Conservation (phyloP, 2,888 invertebrate species). For the Dromius quadrimaculatus region DNA sequence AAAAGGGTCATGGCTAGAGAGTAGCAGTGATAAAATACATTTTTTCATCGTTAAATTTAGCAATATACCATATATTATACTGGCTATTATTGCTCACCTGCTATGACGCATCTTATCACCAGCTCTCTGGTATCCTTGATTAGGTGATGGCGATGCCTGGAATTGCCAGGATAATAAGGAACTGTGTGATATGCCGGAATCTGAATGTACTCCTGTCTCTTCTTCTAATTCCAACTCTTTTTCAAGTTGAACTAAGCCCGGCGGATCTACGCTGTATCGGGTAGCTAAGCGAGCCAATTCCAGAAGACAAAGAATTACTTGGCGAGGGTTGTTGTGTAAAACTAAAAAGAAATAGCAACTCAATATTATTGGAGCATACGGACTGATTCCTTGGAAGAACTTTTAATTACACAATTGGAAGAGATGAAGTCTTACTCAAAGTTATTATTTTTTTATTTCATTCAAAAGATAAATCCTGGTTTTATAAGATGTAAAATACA, state of each 20-base stretch:
- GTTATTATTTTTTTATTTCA: no score
- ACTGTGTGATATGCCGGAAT: slow-evolving; percentile 72
- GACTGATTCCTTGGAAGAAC: no score
- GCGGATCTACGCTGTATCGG: slow-evolving; percentile 83
- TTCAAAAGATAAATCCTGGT: no score
- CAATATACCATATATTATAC: not conserved
- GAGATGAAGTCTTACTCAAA: no score
- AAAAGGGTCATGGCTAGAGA: not conserved
- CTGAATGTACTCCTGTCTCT: slow-evolving; percentile 72
- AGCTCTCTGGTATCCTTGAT: slow-evolving; percentile 58
- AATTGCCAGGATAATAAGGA: slow-evolving; percentile 79
- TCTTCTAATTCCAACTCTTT: slow-evolving; percentile 88
- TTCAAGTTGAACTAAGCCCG: slow-evolving; percentile 84
- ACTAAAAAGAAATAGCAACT: slow-evolving; percentile 70
- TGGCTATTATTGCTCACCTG: no score
- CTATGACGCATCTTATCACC: slow-evolving; percentile 69
- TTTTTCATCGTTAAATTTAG: no score
- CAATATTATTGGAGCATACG: no score
- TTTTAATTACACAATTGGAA: no score
- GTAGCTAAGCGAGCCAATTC: slow-evolving; percentile 87
- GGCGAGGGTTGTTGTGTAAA: slow-evolving; percentile 84
- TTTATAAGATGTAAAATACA: no score
- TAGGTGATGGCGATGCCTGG: slow-evolving; percentile 68
- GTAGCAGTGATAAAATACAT: not conserved
- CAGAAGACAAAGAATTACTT: slow-evolving; percentile 86